Percentiles rank a stretch among this genome's conserved stretches.
These are phyloP conservation scores for Xylocopa sonorina DNA, from an alignment of 1,140 invertebrate genomes.

Conservation along the genomic window DNA sequence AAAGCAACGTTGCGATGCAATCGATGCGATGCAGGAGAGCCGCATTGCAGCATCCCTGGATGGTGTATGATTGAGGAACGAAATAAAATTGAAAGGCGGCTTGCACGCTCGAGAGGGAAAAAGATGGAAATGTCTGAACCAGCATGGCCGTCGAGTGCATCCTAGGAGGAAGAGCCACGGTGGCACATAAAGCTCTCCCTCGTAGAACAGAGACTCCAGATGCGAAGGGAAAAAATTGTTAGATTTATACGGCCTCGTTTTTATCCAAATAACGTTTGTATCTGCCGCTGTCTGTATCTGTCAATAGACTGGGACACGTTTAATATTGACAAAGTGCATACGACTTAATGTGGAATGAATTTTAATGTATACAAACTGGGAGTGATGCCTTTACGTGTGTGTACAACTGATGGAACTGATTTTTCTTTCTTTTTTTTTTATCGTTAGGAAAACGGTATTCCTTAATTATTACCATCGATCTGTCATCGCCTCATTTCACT, in stretches of 20 bases:
- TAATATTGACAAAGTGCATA: too few relatives aligned
- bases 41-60: conserved; percentile 43
- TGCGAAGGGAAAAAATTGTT: conserved; percentile 8
- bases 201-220: neutral
- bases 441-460: neutral
- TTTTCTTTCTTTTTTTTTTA: too few relatives aligned
- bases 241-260: neutral
- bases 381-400: too few relatives aligned
- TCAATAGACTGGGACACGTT: too few relatives aligned
- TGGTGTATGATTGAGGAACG: conserved; percentile 50
- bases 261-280: neutral
- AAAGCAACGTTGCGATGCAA: conserved; percentile 10
- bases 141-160: conserved; percentile 51
- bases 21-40: conserved; percentile 27
- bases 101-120: conserved; percentile 23
- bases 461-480: neutral
- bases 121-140: conserved; percentile 58
- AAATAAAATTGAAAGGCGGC: conserved; percentile 59
- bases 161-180: conserved; percentile 40
- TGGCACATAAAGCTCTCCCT: conserved; percentile 21
- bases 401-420: too few relatives aligned
- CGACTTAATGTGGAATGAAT: too few relatives aligned
- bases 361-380: too few relatives aligned
- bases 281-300: neutral
- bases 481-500: neutral